Base-by-base conservation (phyloP, 1,140 invertebrate genomes). In the Battus philenor region DNA sequence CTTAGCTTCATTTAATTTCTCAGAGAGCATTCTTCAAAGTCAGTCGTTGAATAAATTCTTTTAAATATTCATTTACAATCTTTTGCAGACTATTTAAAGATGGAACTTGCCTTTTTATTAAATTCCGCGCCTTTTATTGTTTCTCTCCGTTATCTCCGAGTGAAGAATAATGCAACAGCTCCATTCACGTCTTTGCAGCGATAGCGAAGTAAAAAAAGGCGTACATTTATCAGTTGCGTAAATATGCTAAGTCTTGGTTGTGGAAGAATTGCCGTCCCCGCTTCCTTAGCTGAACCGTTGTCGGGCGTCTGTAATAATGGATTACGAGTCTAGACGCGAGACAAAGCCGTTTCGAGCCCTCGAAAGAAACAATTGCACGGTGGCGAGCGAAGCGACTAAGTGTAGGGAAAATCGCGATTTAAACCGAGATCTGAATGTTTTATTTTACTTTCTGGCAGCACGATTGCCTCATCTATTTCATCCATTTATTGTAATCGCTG, bases 251-350 rank as follows among this genome's bases (percentile, higher is more conserved):
- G 70, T 71, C 63, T 64, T 58, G 61, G 54, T 47, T 63, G 64
- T 72, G 64, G 58, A 66, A 56, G 50, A 55, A 59, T 61, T 46
- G 38, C 51, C 51, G 44, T 64, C 61, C 59, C 61, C 52, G 50
- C 60, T 77, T 77, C 66, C 68, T 65, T 61, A 47, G 47, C 55
- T 59, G 45, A 55, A 54, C 29, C 46, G 34, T 34, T 47, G 27
- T 38, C 26, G 30, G 56, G 64, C 54, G 61, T 57, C 58, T 69
- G 63, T 71, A 68, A 64, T 72, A 75, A 83, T 77, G 71, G 69
- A 83, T 80, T 83, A 76, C 68, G 66, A 70, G 73, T 77, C 73
- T 79, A 74, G 73, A 66, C 68, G 59, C 56, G 70, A 77, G 73
- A 75, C 71, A 76, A 74, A 75, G 65, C 60, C 58, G 64, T 63